phyloP scores from a whole-genome alignment of 2,888 invertebrate genomes.

The Resseliella maxima region DNA sequence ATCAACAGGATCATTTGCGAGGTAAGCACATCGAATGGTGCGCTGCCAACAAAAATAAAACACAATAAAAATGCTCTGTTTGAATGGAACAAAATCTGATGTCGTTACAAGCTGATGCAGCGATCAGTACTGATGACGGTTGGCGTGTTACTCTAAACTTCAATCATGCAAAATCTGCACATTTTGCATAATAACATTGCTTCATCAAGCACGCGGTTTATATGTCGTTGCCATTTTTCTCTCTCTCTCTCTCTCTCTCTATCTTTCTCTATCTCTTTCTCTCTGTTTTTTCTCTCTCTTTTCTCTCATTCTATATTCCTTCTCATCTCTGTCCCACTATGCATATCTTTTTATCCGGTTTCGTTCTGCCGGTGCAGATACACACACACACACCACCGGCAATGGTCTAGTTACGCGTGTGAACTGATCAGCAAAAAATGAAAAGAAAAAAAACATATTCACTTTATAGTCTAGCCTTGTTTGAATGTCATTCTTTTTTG shows the following conservation, averaged over 20 bases:
- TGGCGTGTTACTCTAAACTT: constrained; percentile 45
- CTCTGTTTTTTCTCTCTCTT: background rate
- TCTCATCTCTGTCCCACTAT: background rate
- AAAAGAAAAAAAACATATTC: constrained; percentile 34
- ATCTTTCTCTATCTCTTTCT: background rate
- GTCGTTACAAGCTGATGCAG: constrained; percentile 48
- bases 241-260: background rate
- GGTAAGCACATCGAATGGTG: constrained; percentile 24
- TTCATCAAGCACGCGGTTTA: constrained; percentile 53
- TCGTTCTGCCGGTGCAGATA: background rate
- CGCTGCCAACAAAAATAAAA: background rate
- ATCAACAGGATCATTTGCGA: constrained; percentile 53
- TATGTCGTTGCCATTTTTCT: constrained; percentile 5
- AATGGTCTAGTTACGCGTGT: too few species aligned
- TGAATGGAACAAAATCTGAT: constrained; percentile 40
- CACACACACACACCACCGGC: background rate
- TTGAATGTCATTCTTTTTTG: constrained; percentile 42
- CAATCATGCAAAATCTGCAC: constrained; percentile 51
- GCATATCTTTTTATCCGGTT: background rate
- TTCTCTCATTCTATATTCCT: background rate
- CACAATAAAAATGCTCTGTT: constrained; percentile 20
- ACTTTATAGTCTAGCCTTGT: constrained; percentile 48
- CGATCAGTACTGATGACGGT: constrained; percentile 51
- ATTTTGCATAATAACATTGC: constrained; percentile 48
- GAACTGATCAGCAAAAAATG: too few species aligned